phyloP scores from a whole-genome alignment of 1,140 invertebrate genomes.

The Melitaea cinxia region DNA sequence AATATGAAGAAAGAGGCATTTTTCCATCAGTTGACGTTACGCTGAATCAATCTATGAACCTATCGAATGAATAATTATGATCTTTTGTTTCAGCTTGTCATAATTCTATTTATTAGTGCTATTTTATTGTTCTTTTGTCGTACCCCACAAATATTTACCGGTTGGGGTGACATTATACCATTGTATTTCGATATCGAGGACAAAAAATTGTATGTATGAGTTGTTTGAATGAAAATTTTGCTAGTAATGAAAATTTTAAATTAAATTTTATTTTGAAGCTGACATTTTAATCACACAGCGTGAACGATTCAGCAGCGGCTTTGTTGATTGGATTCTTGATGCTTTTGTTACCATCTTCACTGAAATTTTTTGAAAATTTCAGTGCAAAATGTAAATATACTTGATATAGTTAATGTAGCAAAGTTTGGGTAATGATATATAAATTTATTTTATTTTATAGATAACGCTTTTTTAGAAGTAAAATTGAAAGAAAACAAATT shows the following conservation, averaged over 20 bases:
- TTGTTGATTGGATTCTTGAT: constrained; percentile 89
- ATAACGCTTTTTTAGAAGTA: too few species aligned
- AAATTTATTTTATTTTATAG: too few species aligned
- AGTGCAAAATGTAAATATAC: constrained; percentile 54
- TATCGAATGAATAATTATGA: background rate
- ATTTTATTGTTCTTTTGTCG: constrained; percentile 62
- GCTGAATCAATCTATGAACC: background rate
- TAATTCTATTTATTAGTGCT: constrained; percentile 54
- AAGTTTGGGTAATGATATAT: too few species aligned
- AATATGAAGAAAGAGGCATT: too few species aligned
- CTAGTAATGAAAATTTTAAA: background rate
- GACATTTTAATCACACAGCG: constrained; percentile 66
- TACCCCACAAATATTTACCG: constrained; percentile 61
- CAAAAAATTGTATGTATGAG: constrained; percentile 51
- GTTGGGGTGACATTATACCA: constrained; percentile 55
- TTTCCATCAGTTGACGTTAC: too few species aligned
- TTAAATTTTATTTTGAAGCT: too few species aligned
- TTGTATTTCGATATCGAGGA: constrained; percentile 37
- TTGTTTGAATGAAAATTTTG: background rate
- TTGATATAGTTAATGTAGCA: too few species aligned
- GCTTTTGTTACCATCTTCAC: constrained; percentile 88
- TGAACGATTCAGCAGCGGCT: constrained; percentile 90
- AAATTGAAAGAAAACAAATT: too few species aligned
- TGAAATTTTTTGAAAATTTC: constrained; percentile 86
- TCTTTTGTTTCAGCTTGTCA: constrained; percentile 59